Percentiles rank a stretch among this genome's conserved stretches.
These are phyloP conservation scores for Cyclophora punctaria DNA, from an alignment of 2,888 invertebrate species.

Conservation along the genomic window DNA sequence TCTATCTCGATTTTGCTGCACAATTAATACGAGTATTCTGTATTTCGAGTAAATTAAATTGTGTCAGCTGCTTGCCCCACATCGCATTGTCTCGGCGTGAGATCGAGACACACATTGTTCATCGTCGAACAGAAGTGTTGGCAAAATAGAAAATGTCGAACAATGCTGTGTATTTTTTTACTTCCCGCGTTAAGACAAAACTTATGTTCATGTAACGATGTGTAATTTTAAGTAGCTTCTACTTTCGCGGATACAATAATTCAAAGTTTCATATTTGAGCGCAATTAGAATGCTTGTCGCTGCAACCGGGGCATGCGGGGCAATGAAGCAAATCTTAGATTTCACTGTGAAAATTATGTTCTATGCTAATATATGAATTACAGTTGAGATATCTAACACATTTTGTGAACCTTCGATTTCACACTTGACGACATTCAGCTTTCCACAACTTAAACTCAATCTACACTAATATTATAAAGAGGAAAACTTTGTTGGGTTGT, in stretches of 20 bases:
- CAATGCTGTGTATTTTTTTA: slow-evolving; percentile 52
- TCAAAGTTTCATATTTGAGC: slow-evolving; percentile 1
- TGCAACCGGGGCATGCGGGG: slow-evolving; percentile 25
- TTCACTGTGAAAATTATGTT: too few species aligned
- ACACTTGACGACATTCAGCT: too few species aligned
- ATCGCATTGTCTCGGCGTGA: slow-evolving; percentile 67
- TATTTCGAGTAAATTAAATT: slow-evolving; percentile 65
- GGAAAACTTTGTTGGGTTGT: too few species aligned
- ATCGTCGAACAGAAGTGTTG: slow-evolving; percentile 38
- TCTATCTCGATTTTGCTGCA: slow-evolving; percentile 27
- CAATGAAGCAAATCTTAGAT: slow-evolving; percentile 1
- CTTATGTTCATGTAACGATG: slow-evolving; percentile 14
- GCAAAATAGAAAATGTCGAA: slow-evolving; percentile 66
- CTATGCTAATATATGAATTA: too few species aligned
- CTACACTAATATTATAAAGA: too few species aligned
- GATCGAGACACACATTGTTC: slow-evolving; percentile 59
- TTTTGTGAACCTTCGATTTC: too few species aligned
- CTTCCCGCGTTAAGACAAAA: slow-evolving; percentile 37
- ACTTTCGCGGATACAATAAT: slow-evolving; percentile 23
- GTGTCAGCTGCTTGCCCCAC: slow-evolving; percentile 71
- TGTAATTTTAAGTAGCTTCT: slow-evolving; percentile 12
- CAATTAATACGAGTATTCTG: slow-evolving; percentile 37
- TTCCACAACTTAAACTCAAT: too few species aligned
- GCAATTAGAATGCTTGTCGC: slow-evolving; percentile 21
- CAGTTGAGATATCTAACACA: too few species aligned